These are phyloP conservation scores for Mormoops blainvillei DNA, from an alignment of 2,113 vertebrate species.

Conservation along the genomic window DNA sequence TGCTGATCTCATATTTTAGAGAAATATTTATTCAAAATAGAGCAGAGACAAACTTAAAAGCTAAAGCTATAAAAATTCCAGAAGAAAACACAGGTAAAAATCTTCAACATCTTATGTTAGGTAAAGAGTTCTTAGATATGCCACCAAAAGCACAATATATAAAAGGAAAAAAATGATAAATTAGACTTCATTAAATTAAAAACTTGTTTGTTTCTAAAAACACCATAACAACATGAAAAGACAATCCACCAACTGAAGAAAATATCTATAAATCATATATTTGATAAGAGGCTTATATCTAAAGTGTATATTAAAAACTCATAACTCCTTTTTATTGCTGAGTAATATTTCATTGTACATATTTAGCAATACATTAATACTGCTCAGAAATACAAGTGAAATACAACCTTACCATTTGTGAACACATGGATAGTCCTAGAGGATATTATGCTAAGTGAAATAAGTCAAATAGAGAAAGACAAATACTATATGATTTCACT, in stretches of 20 bases:
- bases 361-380: background rate
- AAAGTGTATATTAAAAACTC: too few relatives aligned
- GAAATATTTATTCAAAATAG: background rate
- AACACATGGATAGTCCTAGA: background rate
- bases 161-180: background rate
- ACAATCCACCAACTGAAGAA: background rate
- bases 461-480: background rate
- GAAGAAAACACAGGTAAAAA: background rate
- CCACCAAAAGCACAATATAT: background rate
- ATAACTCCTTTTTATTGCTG: too few relatives aligned
- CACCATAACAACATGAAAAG: background rate
- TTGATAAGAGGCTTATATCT: too few relatives aligned
- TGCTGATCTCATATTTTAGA: background rate
- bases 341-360: background rate
- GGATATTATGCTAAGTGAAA: too few relatives aligned
- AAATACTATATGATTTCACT: too few relatives aligned
- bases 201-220: background rate
- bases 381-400: background rate
- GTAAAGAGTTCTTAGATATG: background rate
- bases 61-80: background rate
- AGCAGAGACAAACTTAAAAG: background rate
- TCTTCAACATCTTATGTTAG: background rate
- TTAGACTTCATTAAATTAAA: background rate
- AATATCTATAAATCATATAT: background rate
- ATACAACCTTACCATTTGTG: background rate